These are phyloP conservation scores for Lottia gigantea DNA, from an alignment of 2,888 invertebrate species.

Conservation along the genomic window DNA sequence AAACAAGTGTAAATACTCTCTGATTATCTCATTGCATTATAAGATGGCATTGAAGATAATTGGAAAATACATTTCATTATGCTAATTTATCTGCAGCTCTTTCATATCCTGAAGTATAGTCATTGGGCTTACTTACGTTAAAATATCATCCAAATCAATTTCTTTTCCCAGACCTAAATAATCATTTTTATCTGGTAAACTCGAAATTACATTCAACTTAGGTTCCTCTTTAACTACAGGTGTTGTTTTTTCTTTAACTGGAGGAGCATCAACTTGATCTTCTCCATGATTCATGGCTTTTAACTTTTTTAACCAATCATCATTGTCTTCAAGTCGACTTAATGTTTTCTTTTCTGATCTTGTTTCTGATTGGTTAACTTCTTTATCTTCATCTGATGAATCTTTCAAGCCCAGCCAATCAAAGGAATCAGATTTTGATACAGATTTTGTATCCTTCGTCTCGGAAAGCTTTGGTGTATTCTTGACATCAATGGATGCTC, in stretches of 20 bases:
- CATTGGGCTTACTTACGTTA: constrained; percentile 31
- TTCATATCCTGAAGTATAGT: too few species aligned
- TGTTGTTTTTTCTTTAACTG: not conserved
- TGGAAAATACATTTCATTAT: too few species aligned
- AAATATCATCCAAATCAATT: constrained; percentile 39
- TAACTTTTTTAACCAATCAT: constrained; percentile 1
- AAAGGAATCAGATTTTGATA: constrained; percentile 39
- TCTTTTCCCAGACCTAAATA: constrained; percentile 51
- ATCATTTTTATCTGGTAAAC: constrained; percentile 31
- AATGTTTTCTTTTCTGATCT: constrained; percentile 10
- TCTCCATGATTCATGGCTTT: constrained; percentile 1
- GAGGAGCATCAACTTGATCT: not conserved
- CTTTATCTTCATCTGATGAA: constrained; percentile 69
- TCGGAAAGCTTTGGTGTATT: constrained; percentile 12
- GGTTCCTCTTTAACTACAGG: not conserved
- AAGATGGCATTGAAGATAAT: too few species aligned
- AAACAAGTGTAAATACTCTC: too few species aligned
- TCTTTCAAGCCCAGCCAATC: constrained; percentile 47
- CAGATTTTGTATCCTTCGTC: constrained; percentile 21
- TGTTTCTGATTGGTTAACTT: constrained; percentile 63
- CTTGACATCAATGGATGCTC: not conserved
- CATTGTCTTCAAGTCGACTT: not conserved
- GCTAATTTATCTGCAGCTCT: too few species aligned
- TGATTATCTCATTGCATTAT: too few species aligned
- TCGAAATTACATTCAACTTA: not conserved